Conservation (phyloP, 2,113 vertebrate species). For the Crotalus horridus region DNA sequence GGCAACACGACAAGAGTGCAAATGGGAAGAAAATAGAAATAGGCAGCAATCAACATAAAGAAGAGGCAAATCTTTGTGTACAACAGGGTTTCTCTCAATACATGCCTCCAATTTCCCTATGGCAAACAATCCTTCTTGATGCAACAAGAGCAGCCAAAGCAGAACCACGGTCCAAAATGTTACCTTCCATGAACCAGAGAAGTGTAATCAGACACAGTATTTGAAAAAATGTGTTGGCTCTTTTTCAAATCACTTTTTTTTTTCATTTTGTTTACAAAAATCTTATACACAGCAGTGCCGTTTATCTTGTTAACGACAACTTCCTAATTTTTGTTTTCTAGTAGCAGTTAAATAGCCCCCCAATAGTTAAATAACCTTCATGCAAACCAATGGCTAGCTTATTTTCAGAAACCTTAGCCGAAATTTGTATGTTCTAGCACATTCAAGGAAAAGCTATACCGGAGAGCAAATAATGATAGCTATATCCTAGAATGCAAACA, state of each 20-base stretch:
- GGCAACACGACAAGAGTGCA: conserved; percentile 8
- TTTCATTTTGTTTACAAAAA: neutral
- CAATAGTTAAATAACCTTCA: neutral
- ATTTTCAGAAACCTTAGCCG: neutral
- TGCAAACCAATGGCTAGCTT: neutral
- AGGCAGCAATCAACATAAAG: neutral
- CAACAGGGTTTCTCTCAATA: neutral
- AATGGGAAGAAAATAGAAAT: neutral
- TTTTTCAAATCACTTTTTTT: neutral
- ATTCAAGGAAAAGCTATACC: neutral
- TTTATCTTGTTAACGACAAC: neutral
- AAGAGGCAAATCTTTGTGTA: neutral
- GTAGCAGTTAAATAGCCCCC: neutral
- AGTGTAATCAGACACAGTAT: neutral
- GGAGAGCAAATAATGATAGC: neutral
- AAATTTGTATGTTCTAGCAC: neutral
- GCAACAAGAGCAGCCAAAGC: neutral
- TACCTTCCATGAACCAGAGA: neutral
- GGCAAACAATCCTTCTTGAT: neutral
- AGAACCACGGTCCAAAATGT: neutral
- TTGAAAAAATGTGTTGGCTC: neutral
- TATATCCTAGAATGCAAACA: neutral
- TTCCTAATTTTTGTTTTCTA: neutral
- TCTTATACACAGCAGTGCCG: neutral
- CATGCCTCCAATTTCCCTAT: neutral